Evolutionary conservation across 2,113 vertebrate species (phyloP).

Genomic region (Solenodon paradoxus): DNA sequence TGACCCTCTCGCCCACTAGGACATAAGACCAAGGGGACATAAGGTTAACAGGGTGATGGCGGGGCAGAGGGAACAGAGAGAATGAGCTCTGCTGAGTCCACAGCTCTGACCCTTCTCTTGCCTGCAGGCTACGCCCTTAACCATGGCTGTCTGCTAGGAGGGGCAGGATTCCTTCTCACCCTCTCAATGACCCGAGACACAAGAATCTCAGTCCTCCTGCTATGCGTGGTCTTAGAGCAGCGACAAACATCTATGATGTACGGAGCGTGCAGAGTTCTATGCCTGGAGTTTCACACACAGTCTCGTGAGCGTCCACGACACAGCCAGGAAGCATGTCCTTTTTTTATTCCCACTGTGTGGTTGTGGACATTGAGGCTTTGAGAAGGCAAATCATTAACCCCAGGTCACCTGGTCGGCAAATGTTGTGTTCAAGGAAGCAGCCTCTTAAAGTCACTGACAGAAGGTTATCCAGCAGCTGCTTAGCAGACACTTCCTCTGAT

Average conservation of each 20-base stretch:
- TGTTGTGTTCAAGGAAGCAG: accelerated
- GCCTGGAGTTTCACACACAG: background rate
- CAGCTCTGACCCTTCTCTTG: background rate
- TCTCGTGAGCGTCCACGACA: accelerated
- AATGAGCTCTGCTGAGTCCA: background rate
- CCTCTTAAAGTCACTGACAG: background rate
- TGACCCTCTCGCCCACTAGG: background rate
- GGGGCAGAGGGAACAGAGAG: too few species aligned
- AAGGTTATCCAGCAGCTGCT: background rate
- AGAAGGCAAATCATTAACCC: background rate
- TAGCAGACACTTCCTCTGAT: background rate
- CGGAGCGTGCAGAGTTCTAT: accelerated
- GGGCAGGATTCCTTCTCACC: background rate
- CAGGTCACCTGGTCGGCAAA: background rate
- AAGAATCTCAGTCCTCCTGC: background rate
- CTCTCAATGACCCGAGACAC: background rate
- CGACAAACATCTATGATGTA: background rate
- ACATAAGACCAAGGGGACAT: background rate
- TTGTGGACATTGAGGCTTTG: background rate
- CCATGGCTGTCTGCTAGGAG: background rate
- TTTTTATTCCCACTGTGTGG: background rate
- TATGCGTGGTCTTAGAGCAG: background rate
- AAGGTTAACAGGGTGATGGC: background rate
- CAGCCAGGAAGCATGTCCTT: accelerated
- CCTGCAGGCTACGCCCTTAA: background rate